Percentiles rank a stretch among this genome's conserved stretches.
phyloP scores from a whole-genome alignment of 2,888 invertebrate species.

The Nasonovia ribisnigri region DNA sequence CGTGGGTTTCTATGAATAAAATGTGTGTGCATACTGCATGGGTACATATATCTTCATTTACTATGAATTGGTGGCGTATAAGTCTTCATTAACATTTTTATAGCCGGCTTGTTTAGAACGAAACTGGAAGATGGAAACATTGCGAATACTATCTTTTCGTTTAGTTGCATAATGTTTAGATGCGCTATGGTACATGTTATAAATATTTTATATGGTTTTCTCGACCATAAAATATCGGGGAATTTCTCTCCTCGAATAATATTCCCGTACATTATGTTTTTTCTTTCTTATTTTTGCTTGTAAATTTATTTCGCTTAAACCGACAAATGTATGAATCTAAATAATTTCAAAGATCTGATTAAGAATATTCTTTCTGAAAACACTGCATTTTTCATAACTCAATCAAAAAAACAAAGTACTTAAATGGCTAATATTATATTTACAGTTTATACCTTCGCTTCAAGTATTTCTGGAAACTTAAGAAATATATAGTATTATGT shows the following conservation, averaged over 20 bases:
- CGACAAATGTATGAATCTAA: background rate
- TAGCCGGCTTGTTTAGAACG: background rate
- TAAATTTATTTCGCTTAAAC: background rate
- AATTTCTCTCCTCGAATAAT: background rate
- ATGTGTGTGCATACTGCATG: background rate
- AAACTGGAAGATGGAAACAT: conserved; percentile 10
- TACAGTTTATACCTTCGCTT: background rate
- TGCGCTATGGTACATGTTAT: conserved; percentile 10
- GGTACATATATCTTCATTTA: background rate
- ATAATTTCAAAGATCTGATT: background rate
- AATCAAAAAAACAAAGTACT: too few relatives aligned
- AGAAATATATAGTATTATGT: too few relatives aligned
- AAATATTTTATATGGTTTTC: conserved; percentile 54
- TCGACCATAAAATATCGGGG: conserved; percentile 31
- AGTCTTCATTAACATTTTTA: conserved; percentile 46
- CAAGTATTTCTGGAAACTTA: background rate
- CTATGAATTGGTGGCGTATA: conserved; percentile 6
- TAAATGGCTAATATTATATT: background rate
- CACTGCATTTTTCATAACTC: background rate
- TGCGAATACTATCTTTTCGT: conserved; percentile 38
- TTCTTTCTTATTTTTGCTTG: background rate
- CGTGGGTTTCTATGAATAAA: background rate
- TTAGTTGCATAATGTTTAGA: conserved; percentile 45
- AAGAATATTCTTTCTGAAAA: background rate
- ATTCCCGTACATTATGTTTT: background rate